Base-by-base conservation (phyloP, 2,113 vertebrate genomes). In the Dromas ardeola region DNA sequence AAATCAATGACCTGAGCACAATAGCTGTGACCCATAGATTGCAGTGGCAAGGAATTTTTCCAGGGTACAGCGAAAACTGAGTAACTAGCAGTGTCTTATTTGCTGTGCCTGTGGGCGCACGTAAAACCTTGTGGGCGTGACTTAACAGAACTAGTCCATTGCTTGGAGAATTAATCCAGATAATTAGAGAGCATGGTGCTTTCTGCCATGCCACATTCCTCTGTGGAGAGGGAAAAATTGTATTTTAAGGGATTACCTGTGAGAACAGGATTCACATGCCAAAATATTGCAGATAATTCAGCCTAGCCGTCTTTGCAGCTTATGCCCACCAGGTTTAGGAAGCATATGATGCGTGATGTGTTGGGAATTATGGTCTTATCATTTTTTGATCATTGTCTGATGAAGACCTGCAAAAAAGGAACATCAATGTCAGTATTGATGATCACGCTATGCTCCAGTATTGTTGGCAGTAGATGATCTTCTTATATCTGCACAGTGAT, bases 11-110 rank as follows among this genome's bases (percentile, higher is more conserved):
- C 88, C 92, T 78, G 63, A 91, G 49, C 16, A 76, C 86, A 92
- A 90, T 69, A 91, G 52, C 72, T 89, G 45, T 86, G 90, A 94
- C 81, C 83, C 63, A 74, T 25, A 81, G 61, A 77, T 27, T 93
- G 55, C 76, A 79, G 43, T 86, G 86, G 80, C 69, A 86, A 88
- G 83, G 82, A 81, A 53, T 93, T 95, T 95, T 96, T 95, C 63
- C 88, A 95, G 80, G 73, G 81, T 90, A 52, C 23, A 67, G 59
- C 36, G 50, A 86, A 72, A 89, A 81, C n/a, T 29, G 65, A 88
- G 43, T 76, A 92, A 67, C 32, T 63, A 86, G 36, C 27, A 90
- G 63, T 32, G 34, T 66, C 69, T 71, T 90, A 56, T 77, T 81
- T 93, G 71, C 65, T 83, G 40, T 73, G 23, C 50, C 52, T 93